phyloP scores from a whole-genome alignment of 2,113 vertebrate species.

The Corythornis madagascariensis region DNA sequence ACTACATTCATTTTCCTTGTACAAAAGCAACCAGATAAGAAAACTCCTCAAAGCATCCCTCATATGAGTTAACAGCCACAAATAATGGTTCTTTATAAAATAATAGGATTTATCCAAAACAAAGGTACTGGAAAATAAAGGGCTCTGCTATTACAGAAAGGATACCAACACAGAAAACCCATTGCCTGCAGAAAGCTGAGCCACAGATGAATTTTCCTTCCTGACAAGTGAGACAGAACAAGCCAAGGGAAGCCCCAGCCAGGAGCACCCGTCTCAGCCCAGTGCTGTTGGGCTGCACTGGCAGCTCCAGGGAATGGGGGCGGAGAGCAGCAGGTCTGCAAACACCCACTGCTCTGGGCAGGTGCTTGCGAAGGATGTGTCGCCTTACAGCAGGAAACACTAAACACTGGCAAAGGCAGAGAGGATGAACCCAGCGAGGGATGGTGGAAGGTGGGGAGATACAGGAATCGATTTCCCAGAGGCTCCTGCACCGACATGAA shows the following conservation, averaged over 20 bases:
- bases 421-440: rapidly evolving
- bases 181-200: not conserved
- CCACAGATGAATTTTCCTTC: not conserved
- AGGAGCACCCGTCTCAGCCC: not conserved
- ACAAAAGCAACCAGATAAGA: constrained; percentile 13
- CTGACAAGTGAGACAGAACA: not conserved
- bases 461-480: not conserved
- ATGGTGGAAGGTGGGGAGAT: not conserved
- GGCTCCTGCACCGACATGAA: not conserved
- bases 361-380: not conserved
- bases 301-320: not conserved
- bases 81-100: not conserved
- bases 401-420: not conserved
- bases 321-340: not conserved
- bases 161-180: not conserved
- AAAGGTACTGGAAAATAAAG: not conserved
- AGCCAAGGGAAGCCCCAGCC: not conserved
- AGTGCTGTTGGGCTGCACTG: not conserved
- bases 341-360: not conserved
- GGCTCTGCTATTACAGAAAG: not conserved
- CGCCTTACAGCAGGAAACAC: rapidly evolving
- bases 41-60: not conserved
- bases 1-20: not conserved
- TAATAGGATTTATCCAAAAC: not conserved
- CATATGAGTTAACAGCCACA: not conserved